Evolutionary conservation across 2,113 vertebrate genomes (phyloP).

Genomic region (Polyodon spathula): DNA sequence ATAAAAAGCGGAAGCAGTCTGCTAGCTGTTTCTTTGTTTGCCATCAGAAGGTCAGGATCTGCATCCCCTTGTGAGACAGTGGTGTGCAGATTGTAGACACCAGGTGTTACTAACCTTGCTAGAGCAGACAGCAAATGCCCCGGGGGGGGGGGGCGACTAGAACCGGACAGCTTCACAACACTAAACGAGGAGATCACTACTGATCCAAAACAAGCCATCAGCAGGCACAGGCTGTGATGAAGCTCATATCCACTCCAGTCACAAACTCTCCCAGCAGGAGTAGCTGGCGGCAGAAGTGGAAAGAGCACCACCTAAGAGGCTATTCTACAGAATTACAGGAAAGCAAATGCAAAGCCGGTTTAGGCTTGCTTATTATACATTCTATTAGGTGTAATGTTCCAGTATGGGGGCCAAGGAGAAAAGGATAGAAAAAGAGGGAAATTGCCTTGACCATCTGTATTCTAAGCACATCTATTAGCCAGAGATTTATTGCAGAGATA

Average conservation of each 20-base stretch:
- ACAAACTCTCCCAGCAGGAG: conserved; percentile 53
- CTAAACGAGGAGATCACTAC: conserved; percentile 55
- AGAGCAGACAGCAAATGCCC: not conserved
- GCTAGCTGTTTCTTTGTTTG: too few species aligned
- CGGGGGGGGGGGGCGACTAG: not conserved
- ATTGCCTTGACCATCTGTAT: conserved; percentile 44
- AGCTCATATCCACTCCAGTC: conserved; percentile 59
- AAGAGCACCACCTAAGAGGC: conserved; percentile 3
- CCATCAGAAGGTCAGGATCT: not conserved
- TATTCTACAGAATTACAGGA: not conserved
- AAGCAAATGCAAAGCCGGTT: not conserved
- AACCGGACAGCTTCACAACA: conserved; percentile 3
- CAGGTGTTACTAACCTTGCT: conserved; percentile 8
- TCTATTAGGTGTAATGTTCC: not conserved
- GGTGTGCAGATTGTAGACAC: not conserved
- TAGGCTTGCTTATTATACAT: not conserved
- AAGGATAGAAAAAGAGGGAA: conserved; percentile 44
- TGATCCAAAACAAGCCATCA: conserved; percentile 52
- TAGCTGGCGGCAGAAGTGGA: conserved; percentile 10
- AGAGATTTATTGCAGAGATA: conserved; percentile 31
- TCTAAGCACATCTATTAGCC: conserved; percentile 44
- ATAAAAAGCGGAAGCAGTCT: too few species aligned
- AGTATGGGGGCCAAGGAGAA: conserved; percentile 50
- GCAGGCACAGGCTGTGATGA: conserved; percentile 57
- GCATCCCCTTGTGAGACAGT: not conserved